Evolutionary conservation across 2,888 invertebrate species (phyloP).

Genomic region (Scelioninae gen. 1): DNA sequence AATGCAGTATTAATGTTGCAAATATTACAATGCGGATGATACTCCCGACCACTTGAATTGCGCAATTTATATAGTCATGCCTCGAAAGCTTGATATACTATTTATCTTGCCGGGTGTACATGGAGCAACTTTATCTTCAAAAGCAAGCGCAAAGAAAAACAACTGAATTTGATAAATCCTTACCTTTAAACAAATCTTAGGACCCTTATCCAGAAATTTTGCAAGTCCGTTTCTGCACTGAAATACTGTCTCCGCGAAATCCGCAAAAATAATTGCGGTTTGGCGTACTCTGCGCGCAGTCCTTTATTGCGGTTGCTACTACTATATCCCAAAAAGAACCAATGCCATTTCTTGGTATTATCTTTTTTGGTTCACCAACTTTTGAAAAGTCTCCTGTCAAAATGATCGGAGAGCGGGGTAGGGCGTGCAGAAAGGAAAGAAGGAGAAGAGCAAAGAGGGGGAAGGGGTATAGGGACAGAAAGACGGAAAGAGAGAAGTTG

Average conservation of each 20-base stretch:
- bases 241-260: too few relatives aligned
- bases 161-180: conserved; percentile 34
- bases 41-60: conserved; percentile 18
- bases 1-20: conserved; percentile 13
- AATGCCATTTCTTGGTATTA: too few relatives aligned
- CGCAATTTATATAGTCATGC: conserved; percentile 30
- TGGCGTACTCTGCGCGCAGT: too few relatives aligned
- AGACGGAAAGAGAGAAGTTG: conserved; percentile 50
- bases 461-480: conserved; percentile 23
- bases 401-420: too few relatives aligned
- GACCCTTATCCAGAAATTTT: conserved; percentile 11
- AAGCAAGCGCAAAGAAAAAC: conserved; percentile 32
- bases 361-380: not conserved
- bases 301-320: too few relatives aligned
- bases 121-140: conserved; percentile 25
- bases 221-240: too few relatives aligned
- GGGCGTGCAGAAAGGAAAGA: conserved; percentile 16
- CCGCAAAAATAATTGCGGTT: conserved; percentile 44
- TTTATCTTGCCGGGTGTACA: conserved; percentile 44
- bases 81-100: conserved; percentile 41
- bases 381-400: conserved; percentile 23
- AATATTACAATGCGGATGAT: conserved; percentile 27
- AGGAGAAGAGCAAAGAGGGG: conserved; percentile 8
- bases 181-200: conserved; percentile 20
- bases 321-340: too few relatives aligned